Conservation (phyloP, 2,797 vertebrate genomes). For the Dendrocincla tyrannina region DNA sequence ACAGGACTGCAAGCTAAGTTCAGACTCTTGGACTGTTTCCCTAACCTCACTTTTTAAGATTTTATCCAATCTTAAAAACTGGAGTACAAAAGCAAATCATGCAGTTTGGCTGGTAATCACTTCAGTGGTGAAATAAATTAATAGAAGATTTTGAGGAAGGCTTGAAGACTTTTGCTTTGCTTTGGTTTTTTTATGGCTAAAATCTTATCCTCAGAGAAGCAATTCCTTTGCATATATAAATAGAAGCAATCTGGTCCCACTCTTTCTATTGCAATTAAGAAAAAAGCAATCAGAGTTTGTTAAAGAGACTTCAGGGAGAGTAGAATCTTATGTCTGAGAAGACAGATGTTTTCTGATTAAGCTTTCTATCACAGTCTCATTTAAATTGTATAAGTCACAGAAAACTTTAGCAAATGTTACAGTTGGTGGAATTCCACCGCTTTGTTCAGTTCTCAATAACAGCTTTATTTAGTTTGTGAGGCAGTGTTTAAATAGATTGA, state of each 20-base stretch:
- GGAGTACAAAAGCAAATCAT: not conserved
- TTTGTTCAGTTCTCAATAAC: not conserved
- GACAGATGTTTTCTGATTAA: slow-evolving; percentile 62
- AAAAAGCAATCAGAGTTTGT: slow-evolving; percentile 57
- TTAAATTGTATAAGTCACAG: slow-evolving; percentile 3
- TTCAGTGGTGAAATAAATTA: slow-evolving; percentile 13
- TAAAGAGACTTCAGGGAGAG: slow-evolving; percentile 28
- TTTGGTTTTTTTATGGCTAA: not conserved
- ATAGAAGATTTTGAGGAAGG: not conserved
- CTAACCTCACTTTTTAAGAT: not conserved
- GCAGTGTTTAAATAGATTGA: not conserved
- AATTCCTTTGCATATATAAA: slow-evolving; percentile 40
- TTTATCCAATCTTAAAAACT: not conserved
- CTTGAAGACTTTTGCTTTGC: not conserved
- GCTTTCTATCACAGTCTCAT: not conserved
- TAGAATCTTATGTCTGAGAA: not conserved
- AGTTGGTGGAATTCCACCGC: not conserved
- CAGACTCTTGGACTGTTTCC: not conserved
- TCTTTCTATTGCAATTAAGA: slow-evolving; percentile 21
- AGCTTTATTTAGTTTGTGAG: not conserved
- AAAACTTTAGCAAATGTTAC: slow-evolving; percentile 3
- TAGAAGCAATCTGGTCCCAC: slow-evolving; percentile 48
- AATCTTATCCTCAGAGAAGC: slow-evolving; percentile 2
- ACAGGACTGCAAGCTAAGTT: not conserved
- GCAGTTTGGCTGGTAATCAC: not conserved